A percentile compares a stretch with the other conserved stretches of the same genome.
Conservation (phyloP, 92 coral and sea anemone species). For the Paragorgia papillata region DNA sequence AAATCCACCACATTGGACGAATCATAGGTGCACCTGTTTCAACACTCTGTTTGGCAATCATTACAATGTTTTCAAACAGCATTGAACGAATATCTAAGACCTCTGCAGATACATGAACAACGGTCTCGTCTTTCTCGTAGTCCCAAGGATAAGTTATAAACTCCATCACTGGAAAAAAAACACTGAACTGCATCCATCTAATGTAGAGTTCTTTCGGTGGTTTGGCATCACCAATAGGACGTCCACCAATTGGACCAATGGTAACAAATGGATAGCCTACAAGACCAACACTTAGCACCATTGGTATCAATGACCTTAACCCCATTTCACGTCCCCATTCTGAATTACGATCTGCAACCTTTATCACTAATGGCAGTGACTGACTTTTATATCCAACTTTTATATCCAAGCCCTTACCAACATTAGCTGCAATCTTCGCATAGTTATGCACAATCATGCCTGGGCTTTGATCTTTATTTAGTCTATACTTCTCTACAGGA, state of each 20-base stretch:
- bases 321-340: constrained; percentile 72
- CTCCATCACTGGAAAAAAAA: constrained; percentile 83
- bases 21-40: constrained; percentile 67
- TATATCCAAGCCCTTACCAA: constrained; percentile 65
- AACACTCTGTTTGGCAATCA: constrained; percentile 56
- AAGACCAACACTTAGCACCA: constrained; percentile 72
- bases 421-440: constrained; percentile 67
- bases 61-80: constrained; percentile 59
- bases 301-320: constrained; percentile 73
- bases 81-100: constrained; percentile 58
- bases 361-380: constrained; percentile 57
- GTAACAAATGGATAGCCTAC: constrained; percentile 81
- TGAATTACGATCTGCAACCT: constrained; percentile 67
- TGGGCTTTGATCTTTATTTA: constrained; percentile 60
- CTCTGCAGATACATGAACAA: constrained; percentile 57
- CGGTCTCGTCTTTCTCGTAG: constrained; percentile 67
- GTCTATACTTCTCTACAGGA: constrained; percentile 61
- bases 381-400: constrained; percentile 76
- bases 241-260: constrained; percentile 80
- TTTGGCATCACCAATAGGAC: constrained; percentile 28
- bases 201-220: constrained; percentile 79
- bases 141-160: constrained; percentile 81
- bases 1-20: constrained; percentile 86
- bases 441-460: constrained; percentile 57
- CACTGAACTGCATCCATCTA: constrained; percentile 76